Base-by-base conservation (phyloP, 2,888 invertebrate genomes). In the Drosophila subsilvestris region DNA sequence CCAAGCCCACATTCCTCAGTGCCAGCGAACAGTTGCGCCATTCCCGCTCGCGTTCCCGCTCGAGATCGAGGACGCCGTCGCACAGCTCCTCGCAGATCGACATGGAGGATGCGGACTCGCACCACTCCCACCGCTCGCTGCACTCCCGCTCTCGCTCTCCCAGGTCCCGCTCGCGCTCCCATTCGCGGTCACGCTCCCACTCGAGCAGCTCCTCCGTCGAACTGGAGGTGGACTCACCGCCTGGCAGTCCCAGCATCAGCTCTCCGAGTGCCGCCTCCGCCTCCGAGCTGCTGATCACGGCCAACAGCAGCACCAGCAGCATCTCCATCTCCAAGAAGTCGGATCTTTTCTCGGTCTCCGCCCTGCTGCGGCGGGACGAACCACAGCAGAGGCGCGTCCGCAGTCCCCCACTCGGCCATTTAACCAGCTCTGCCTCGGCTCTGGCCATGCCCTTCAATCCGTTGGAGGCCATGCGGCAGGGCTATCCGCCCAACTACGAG, bases 331-430 rank as follows among this genome's bases (percentile, higher is more conserved):
- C 90, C 55, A 96, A 96, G 91, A 95, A 95, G 93, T 96, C 96
- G 14, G 97, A 97, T 92, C 94, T 96, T 25, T 97, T 97, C 92
- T 96, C 96, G 60, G 97, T 97, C 45, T 96, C 96, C 74, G 97
- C 97, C 0, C 93, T 97, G 42, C 92, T 97, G 51, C 93, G 96
- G 91, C 96, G 97, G 62, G 97, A 97, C 90, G 95, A 96, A 47
- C 96, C 88, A 3, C 47, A 59, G 3, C 72, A 61, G 20, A 49
- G 77, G 6, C 75, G 78, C 5, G 67, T 57, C 1, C 76, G 77
- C 18, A 83, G 80, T 63, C 88, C 84, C 0, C 77, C 74, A 0
- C 51, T 76, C 9, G 67, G 69, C 8, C 66, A 66, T 14, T 86
- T 77, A 87, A 54, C 54, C 5, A 59, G 67, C 18, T 72, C 61